Percentiles rank a stretch among this genome's conserved stretches.
Evolutionary conservation across 2,888 invertebrate genomes (phyloP).

Genomic region (Drosophila vallismaia): DNA sequence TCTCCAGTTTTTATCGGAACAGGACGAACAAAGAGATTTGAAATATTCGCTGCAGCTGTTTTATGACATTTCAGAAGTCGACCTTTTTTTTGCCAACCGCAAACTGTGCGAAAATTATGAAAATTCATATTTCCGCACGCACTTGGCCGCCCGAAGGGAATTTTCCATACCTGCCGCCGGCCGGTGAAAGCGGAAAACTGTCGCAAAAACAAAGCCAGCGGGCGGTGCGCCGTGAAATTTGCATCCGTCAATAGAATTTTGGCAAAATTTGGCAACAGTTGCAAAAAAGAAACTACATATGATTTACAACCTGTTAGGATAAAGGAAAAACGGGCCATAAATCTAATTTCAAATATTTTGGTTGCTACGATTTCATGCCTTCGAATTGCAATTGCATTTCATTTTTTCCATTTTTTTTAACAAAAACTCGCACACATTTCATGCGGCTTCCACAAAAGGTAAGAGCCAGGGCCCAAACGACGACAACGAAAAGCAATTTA

Average conservation of each 20-base stretch:
- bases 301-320: slow-evolving; percentile 58
- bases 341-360: slow-evolving; percentile 71
- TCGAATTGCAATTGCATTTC: slow-evolving; percentile 68
- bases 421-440: slow-evolving; percentile 81
- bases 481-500: slow-evolving; percentile 80
- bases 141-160: slow-evolving; percentile 56
- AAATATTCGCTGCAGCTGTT: slow-evolving; percentile 59
- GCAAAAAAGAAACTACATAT: slow-evolving; percentile 48
- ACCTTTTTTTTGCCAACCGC: slow-evolving; percentile 58
- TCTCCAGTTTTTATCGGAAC: slow-evolving; percentile 34
- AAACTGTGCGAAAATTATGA: slow-evolving; percentile 76
- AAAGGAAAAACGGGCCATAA: slow-evolving; percentile 48
- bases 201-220: slow-evolving; percentile 50
- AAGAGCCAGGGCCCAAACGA: slow-evolving; percentile 52
- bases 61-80: slow-evolving; percentile 52
- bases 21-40: slow-evolving; percentile 23
- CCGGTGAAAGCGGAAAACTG: slow-evolving; percentile 21
- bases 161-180: slow-evolving; percentile 46
- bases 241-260: slow-evolving; percentile 70
- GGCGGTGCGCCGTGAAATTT: slow-evolving; percentile 67
- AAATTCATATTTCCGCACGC: slow-evolving; percentile 77
- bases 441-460: slow-evolving; percentile 75
- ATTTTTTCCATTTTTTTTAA: slow-evolving; percentile 51
- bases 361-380: slow-evolving; percentile 74
- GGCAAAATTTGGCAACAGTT: slow-evolving; percentile 54